Base-by-base conservation (phyloP, 2,797 vertebrate genomes). In the Aldrovandia affinis region DNA sequence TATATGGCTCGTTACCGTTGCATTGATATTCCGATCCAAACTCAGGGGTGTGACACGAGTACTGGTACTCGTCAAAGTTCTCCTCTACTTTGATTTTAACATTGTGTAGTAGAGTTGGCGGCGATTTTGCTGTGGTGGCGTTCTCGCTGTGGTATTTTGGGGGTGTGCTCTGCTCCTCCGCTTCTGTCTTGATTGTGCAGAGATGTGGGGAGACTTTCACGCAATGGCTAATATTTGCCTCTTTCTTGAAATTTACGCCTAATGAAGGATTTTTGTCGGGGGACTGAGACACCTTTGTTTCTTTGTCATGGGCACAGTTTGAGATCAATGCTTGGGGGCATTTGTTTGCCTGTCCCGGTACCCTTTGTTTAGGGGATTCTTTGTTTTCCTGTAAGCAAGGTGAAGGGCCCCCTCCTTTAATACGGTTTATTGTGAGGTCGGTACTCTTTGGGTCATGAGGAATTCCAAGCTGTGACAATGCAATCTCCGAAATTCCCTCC, bases 41-140 rank as follows among this genome's bases (percentile, higher is more conserved):
- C 86, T 87, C 93, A 87, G 91, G 87, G 81, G 87, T 83, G 75
- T 92, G 94, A 92, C 93, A 93, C 88, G 94, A 95, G 91, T 96
- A 96, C 93, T 96, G 97, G 89, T 99, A 98, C 87, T 98, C 97
- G 90, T 97, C 97, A 89, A 90, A 91, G 86, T 94, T 97, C 88
- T 99, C 97, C 94, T 99, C 98, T 90, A 97, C 94, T 96, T 99
- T 99, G 91, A 99, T 96, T 96, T 97, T 96, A 90, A 98, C 96
- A 90, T 96, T 96, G 92, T 97, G 95, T 92, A 97, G 94, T 93
- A 95, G 95, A 89, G 95, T 91, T 63, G 93, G 93, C 10, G 92
- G 89, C 0, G 92, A 92, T 87, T 90, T 89, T 84, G 83, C 82
- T 47, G 88, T 52, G 86, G 90, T 86, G 86, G 82, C 85, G 85